A percentile compares a stretch with the other conserved stretches of the same genome.
phyloP scores from a whole-genome alignment of 2,113 vertebrate genomes.

The Fregata magnificens region DNA sequence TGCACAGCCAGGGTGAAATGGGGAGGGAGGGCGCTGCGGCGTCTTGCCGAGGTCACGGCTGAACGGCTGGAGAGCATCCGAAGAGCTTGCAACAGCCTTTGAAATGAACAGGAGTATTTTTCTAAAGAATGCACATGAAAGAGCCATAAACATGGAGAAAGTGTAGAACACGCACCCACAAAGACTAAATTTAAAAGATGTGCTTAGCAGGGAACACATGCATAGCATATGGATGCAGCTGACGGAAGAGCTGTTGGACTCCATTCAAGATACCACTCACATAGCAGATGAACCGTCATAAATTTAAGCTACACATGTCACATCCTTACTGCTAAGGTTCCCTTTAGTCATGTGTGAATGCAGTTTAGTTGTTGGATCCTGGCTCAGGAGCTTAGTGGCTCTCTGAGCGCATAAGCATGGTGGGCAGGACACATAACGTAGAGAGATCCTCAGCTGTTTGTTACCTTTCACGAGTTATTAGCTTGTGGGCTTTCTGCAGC shows the following conservation, averaged over 20 bases:
- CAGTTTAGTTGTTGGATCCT: neutral
- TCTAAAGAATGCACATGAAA: constrained; percentile 38
- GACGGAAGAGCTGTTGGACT: constrained; percentile 73
- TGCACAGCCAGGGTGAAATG: rapidly evolving
- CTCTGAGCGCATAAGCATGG: neutral
- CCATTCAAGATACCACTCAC: constrained; percentile 73
- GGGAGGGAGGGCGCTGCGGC: neutral
- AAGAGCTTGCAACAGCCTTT: constrained; percentile 28
- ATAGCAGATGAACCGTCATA: constrained; percentile 69
- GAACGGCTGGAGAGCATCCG: neutral
- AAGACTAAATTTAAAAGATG: constrained; percentile 78
- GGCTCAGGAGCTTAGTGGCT: neutral
- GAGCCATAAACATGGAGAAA: constrained; percentile 61
- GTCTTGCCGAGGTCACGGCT: neutral
- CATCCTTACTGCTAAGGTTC: constrained; percentile 60
- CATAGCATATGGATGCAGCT: constrained; percentile 75
- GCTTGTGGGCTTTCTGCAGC: neutral
- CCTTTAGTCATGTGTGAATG: constrained; percentile 63
- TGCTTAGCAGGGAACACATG: constrained; percentile 76
- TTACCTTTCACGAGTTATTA: neutral
- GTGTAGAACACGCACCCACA: constrained; percentile 75
- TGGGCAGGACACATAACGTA: neutral
- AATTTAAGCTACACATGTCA: constrained; percentile 70
- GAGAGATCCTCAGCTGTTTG: neutral
- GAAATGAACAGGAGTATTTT: constrained; percentile 68